Conservation (phyloP, 2,888 invertebrate species). For the Nomada flava region DNA sequence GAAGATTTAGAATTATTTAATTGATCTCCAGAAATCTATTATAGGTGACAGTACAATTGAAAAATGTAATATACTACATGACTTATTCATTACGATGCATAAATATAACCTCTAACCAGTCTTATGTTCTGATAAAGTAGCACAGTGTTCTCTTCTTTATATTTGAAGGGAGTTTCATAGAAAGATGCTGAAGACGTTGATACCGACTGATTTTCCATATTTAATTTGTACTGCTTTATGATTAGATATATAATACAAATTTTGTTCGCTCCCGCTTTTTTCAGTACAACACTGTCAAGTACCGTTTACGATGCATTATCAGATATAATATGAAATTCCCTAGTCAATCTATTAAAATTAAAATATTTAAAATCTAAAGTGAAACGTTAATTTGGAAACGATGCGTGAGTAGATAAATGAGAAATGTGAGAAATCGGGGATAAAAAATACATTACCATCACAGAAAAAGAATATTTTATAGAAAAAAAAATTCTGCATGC, state of each 20-base stretch:
- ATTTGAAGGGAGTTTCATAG: not conserved
- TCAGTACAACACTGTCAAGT: not conserved
- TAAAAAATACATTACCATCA: too few species aligned
- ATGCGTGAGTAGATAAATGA: too few species aligned
- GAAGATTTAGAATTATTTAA: not conserved
- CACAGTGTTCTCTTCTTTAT: slow-evolving; percentile 1
- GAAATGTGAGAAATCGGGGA: too few species aligned
- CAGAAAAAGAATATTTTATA: too few species aligned
- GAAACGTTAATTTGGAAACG: not conserved
- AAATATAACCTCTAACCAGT: slow-evolving; percentile 57
- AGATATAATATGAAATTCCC: slow-evolving; percentile 12
- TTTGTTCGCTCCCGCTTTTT: slow-evolving; percentile 5
- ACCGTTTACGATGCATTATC: not conserved
- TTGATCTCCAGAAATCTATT: not conserved
- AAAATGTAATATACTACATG: not conserved
- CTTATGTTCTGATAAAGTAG: slow-evolving; percentile 32
- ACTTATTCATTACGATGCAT: not conserved
- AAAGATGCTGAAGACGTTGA: not conserved
- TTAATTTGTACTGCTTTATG: slow-evolving; percentile 3
- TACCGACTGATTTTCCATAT: not conserved
- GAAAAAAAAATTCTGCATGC: too few species aligned
- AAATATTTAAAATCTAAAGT: not conserved
- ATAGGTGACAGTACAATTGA: not conserved
- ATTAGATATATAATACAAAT: not conserved
- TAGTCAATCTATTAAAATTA: not conserved